Conservation (phyloP, 30 jellyfish, hydroid and myxozoan species). For the Catostylus mosaicus region DNA sequence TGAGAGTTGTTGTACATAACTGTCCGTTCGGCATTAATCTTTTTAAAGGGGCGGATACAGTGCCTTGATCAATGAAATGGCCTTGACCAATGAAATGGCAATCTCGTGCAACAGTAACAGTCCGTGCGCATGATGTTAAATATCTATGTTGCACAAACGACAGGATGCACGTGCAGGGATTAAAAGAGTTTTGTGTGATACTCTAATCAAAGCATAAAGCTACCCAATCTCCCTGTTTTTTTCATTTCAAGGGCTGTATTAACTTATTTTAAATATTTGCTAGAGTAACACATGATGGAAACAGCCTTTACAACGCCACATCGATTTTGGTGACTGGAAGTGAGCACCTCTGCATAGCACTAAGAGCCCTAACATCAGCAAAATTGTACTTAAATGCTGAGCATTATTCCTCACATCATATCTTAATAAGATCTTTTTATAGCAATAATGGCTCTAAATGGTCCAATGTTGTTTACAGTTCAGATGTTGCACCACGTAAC, state of each 20-base stretch:
- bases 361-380: too few species aligned
- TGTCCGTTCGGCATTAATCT: too few species aligned
- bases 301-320: not conserved
- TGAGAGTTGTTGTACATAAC: too few species aligned
- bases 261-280: too few species aligned
- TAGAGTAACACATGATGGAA: not conserved
- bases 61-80: too few species aligned
- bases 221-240: not conserved
- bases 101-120: not conserved
- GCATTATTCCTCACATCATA: not conserved
- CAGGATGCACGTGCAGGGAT: not conserved
- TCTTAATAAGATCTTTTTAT: not conserved
- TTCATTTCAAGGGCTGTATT: not conserved
- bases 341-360: too few species aligned
- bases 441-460: not conserved
- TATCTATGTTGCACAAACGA: not conserved
- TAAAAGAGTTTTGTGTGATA: not conserved
- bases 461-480: not conserved
- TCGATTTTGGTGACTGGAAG: not conserved
- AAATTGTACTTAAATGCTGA: not conserved
- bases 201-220: not conserved
- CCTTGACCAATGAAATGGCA: not conserved
- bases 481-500: not conserved
- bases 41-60: too few species aligned
- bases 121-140: not conserved